These are phyloP conservation scores for Odontamblyopus lacepedii DNA, from an alignment of 2,797 vertebrate species.

Conservation along the genomic window DNA sequence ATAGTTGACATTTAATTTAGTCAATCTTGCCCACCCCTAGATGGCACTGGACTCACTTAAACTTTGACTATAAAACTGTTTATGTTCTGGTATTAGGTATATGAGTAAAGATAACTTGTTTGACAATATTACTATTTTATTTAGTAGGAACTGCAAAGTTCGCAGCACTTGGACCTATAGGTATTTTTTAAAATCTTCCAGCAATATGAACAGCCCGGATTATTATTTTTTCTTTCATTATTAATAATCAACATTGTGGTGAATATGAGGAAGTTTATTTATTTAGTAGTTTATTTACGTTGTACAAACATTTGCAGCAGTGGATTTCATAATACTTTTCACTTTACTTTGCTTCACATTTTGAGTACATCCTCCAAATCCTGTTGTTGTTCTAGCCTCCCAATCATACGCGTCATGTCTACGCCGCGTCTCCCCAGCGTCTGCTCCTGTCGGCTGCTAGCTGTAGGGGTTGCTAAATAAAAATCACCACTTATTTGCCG, in stretches of 20 bases:
- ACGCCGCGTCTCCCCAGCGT: constrained; percentile 29
- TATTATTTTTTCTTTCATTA: background rate
- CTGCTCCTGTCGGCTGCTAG: constrained; percentile 32
- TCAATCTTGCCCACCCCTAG: too few relatives aligned
- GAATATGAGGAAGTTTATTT: too few relatives aligned
- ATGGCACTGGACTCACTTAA: too few relatives aligned
- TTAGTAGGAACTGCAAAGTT: background rate
- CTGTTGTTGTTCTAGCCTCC: constrained; percentile 36
- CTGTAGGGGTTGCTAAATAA: constrained; percentile 34
- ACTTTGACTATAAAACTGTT: too few relatives aligned
- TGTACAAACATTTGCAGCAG: background rate
- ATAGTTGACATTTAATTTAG: too few relatives aligned
- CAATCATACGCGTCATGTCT: constrained; percentile 35
- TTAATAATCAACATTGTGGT: background rate
- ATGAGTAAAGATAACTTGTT: background rate
- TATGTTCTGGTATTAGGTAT: too few relatives aligned
- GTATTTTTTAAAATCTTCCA: too few relatives aligned
- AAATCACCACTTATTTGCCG: constrained; percentile 23
- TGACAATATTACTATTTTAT: background rate
- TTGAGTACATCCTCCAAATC: background rate
- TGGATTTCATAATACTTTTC: background rate
- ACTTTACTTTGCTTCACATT: background rate
- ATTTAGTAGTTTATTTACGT: background rate
- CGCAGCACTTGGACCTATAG: too few relatives aligned
- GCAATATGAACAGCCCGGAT: too few relatives aligned